These are phyloP conservation scores for Siniperca chuatsi DNA, from an alignment of 2,113 vertebrate genomes.

Conservation along the genomic window DNA sequence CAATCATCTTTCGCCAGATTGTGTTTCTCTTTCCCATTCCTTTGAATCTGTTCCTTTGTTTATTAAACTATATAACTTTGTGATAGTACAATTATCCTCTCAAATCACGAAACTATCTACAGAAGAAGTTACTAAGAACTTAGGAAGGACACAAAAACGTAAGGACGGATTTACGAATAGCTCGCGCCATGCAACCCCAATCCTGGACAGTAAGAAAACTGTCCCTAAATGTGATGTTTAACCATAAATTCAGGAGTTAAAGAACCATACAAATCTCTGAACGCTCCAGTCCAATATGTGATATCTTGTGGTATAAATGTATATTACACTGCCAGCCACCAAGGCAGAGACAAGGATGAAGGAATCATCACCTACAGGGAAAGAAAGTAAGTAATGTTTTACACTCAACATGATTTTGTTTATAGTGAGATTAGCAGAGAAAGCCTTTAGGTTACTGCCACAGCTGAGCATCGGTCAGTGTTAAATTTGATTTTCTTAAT, in stretches of 20 bases:
- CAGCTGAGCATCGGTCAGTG: slow-evolving; percentile 13
- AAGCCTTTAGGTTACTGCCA: slow-evolving; percentile 5
- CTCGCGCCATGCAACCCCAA: background rate
- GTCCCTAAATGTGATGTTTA: slow-evolving; percentile 8
- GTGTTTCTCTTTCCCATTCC: no score
- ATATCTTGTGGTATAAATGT: background rate
- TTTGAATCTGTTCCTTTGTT: no score
- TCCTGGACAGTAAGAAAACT: background rate
- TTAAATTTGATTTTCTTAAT: slow-evolving; percentile 15
- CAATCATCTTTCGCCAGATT: no score
- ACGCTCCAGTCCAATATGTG: rapidly evolving
- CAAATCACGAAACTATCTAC: no score
- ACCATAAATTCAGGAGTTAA: slow-evolving; percentile 17
- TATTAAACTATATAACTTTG: no score
- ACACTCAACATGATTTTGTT: background rate
- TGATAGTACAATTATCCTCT: no score
- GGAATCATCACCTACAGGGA: slow-evolving; percentile 4
- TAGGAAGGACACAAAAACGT: background rate
- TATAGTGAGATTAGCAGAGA: background rate
- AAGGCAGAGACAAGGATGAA: background rate
- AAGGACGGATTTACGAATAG: background rate
- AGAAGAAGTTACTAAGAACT: no score
- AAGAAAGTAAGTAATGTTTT: slow-evolving; percentile 5
- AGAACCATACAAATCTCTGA: slow-evolving; percentile 4
- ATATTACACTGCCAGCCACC: background rate